Evolutionary conservation across 2,888 invertebrate species (phyloP), one percentile per base, ranked within the genome.

Genomic region (Andrena chrysosceles): DNA sequence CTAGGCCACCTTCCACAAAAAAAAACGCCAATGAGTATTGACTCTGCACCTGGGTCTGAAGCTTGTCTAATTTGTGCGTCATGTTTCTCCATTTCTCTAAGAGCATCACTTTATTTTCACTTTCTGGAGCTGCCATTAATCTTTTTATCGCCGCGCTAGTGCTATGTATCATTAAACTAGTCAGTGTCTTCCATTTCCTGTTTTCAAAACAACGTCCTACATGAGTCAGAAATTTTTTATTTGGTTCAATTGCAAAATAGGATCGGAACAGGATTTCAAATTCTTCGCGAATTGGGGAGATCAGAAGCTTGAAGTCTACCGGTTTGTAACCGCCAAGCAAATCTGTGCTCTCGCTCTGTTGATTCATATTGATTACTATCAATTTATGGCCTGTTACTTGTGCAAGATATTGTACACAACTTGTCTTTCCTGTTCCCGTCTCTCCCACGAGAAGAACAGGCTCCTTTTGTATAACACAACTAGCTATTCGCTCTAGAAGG

Each of bases 361-460:
- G 99, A 92, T 99, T 99, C 98, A 99, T 98, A 93, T 99, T 99
- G 31, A 99, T 97, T 0, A 99, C 99, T 42, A 97, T 95, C 42
- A 99, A 95, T 91, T 97, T 97, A 87, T 98, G 97, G 0, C 98
- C 97, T 0, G 98, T 96, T 85, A 97, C 96, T 81, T 96, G 95
- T 0, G 99, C 98, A 73, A 99, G 95, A 94, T 97, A 98, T 93
- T 99, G 99, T 0, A 99, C 96, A 0, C 98, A 96, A 0, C 98
- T 98, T 0, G 99, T 99, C 95, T 99, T 99, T 0, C 99, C 99
- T 0, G 99, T 99, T 64, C 99, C 99, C 0, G 99, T 99, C 95
- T 99, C 99, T 35, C 99, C 99, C 0, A 99, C 99, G 6, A 99
- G 95, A 5, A 99, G 94, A 1, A 99, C 97, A 0, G 99, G 98